phyloP scores from a whole-genome alignment of 1,140 invertebrate genomes.

The Lethocerus indicus region DNA sequence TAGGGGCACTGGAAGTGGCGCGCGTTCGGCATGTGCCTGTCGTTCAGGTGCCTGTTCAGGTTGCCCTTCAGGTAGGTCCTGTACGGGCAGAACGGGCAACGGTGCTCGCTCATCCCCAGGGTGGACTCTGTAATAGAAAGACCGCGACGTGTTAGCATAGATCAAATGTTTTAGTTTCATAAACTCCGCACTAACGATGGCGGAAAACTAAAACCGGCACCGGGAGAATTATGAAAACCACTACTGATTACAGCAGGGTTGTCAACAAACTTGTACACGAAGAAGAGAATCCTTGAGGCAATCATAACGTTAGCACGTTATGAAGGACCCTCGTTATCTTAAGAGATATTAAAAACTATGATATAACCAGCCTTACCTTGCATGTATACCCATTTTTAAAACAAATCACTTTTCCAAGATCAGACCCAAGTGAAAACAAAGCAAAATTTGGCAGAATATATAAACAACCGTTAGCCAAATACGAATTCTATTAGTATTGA shows the following conservation, averaged over 20 bases:
- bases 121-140: neutral
- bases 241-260: neutral
- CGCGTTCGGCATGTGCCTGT: neutral
- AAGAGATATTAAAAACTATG: too few species aligned
- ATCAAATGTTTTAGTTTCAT: neutral
- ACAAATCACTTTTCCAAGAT: too few species aligned
- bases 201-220: neutral
- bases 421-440: neutral
- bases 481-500: neutral
- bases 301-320: too few species aligned
- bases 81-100: constrained; percentile 29
- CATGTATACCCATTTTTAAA: too few species aligned
- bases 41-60: constrained; percentile 27
- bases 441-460: neutral
- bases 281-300: too few species aligned
- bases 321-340: too few species aligned
- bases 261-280: too few species aligned
- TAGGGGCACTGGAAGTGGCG: constrained; percentile 62
- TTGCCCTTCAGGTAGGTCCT: constrained; percentile 29
- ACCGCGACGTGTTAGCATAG: neutral
- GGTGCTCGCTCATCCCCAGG: constrained; percentile 24
- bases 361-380: too few species aligned
- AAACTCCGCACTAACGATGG: neutral
- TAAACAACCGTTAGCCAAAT: neutral
- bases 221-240: neutral